A percentile compares a stretch with the other conserved stretches of the same genome.
phyloP scores from a whole-genome alignment of 2,113 vertebrate genomes.

The Myxocyprinus asiaticus region DNA sequence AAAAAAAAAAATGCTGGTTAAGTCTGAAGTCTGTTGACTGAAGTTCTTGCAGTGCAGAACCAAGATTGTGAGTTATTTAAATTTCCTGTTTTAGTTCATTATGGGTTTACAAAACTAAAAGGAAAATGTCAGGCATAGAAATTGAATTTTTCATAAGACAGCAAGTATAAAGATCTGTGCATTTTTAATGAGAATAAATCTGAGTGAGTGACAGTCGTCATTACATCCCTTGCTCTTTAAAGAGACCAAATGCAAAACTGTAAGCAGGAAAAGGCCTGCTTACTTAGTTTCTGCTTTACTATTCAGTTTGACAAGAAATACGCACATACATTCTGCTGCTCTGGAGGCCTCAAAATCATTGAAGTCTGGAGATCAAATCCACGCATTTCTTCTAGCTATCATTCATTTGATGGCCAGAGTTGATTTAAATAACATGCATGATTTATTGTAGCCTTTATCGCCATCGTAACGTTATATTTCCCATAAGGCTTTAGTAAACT shows the following conservation, averaged over 20 bases:
- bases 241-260: neutral
- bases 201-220: neutral
- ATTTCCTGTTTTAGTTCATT: neutral
- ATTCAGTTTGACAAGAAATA: constrained; percentile 11
- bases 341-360: neutral
- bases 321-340: neutral
- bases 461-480: neutral
- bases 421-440: constrained; percentile 1
- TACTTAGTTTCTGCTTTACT: neutral
- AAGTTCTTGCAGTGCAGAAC: neutral
- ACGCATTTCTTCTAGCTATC: neutral
- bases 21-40: too few relatives aligned
- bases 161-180: too few relatives aligned
- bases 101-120: neutral
- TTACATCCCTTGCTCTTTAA: neutral
- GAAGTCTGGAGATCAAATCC: neutral
- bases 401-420: neutral
- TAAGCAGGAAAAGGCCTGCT: neutral
- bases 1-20: too few relatives aligned
- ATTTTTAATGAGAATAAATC: neutral
- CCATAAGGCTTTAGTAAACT: constrained; percentile 18
- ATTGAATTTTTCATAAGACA: too few relatives aligned
- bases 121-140: too few relatives aligned
- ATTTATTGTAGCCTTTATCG: constrained; percentile 22
- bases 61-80: neutral